Evolutionary conservation across 2,888 invertebrate genomes (phyloP).

Genomic region (Rhopalosiphum nymphaeae): DNA sequence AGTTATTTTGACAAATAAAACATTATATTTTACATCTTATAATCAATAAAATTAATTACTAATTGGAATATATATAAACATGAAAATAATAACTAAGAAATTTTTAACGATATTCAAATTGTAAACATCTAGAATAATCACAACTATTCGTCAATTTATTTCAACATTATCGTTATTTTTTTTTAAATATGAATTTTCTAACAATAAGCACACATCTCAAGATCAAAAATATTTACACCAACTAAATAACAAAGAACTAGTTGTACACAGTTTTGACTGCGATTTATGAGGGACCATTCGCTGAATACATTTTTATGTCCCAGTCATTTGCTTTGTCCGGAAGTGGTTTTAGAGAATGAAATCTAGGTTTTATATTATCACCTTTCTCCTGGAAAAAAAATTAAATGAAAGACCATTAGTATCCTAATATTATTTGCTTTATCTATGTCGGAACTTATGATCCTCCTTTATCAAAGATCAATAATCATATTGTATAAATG

Average conservation of each 20-base stretch:
- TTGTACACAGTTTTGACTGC: conserved; percentile 18
- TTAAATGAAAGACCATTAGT: neutral
- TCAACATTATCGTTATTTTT: neutral
- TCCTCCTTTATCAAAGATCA: neutral
- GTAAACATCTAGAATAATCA: neutral
- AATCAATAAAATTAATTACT: neutral
- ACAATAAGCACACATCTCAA: neutral
- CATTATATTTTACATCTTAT: neutral
- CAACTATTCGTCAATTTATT: neutral
- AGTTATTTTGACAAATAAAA: neutral
- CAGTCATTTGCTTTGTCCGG: conserved; percentile 48
- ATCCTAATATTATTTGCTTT: neutral
- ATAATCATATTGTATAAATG: conserved; percentile 1
- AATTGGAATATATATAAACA: neutral
- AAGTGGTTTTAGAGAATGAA: conserved; percentile 6
- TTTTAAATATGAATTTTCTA: neutral
- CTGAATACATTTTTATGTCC: conserved; percentile 40
- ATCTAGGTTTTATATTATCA: conserved; percentile 4
- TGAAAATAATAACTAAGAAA: neutral
- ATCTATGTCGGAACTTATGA: conserved; percentile 15
- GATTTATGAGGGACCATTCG: conserved; percentile 27
- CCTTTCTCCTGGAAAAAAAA: neutral
- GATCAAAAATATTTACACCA: neutral
- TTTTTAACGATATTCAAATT: neutral
- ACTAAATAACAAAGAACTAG: conserved; percentile 10